Evolutionary conservation across 2,888 invertebrate genomes (phyloP).

Genomic region (Mylabris sibirica): DNA sequence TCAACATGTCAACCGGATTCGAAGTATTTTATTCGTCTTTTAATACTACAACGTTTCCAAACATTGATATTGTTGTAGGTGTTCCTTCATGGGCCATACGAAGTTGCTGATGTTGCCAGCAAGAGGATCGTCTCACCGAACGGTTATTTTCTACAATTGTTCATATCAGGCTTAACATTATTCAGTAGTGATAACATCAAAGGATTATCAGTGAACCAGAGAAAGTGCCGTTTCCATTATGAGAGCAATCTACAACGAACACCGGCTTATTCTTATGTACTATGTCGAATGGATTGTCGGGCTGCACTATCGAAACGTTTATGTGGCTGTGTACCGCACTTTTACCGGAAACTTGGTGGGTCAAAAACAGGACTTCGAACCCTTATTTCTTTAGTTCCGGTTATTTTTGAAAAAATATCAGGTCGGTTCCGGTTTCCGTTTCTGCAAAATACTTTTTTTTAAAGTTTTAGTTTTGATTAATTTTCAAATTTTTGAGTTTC

Average conservation of each 20-base stretch:
- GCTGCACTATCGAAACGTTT: constrained; percentile 67
- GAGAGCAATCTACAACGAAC: constrained; percentile 72
- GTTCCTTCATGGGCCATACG: constrained; percentile 72
- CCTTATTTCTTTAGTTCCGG: too few species aligned
- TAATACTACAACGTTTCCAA: background rate
- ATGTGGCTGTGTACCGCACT: constrained; percentile 78
- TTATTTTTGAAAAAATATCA: too few species aligned
- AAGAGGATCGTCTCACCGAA: constrained; percentile 52
- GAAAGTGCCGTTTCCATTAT: constrained; percentile 72
- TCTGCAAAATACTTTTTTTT: too few species aligned
- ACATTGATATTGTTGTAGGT: constrained; percentile 59
- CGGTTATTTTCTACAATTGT: constrained; percentile 55
- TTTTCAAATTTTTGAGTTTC: too few species aligned
- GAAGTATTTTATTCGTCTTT: constrained; percentile 63
- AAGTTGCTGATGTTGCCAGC: constrained; percentile 72
- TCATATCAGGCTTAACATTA: constrained; percentile 54
- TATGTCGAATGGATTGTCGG: constrained; percentile 78
- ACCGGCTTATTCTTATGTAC: constrained; percentile 73
- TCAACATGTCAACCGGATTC: constrained; percentile 73
- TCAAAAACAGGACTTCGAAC: too few species aligned
- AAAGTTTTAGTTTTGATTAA: too few species aligned
- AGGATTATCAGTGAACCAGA: constrained; percentile 67
- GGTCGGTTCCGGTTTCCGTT: too few species aligned
- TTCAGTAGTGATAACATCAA: constrained; percentile 55
- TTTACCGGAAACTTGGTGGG: constrained; percentile 74